phyloP scores from a whole-genome alignment of 2,888 invertebrate species.

The Cheilosia grossa region DNA sequence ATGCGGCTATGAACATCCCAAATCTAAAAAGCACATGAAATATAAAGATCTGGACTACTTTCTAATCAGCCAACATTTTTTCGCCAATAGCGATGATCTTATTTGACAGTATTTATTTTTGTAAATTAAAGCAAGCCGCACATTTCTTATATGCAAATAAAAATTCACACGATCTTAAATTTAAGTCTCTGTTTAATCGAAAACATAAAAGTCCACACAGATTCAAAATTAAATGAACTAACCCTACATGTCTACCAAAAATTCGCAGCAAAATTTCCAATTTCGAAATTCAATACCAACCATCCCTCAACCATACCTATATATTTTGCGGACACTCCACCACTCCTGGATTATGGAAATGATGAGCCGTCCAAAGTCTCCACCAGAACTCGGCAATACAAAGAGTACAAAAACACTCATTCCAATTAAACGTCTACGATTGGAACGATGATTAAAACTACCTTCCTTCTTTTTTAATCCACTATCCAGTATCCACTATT shows the following conservation, averaged over 20 bases:
- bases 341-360: conserved; percentile 32
- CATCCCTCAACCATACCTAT: conserved; percentile 27
- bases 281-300: conserved; percentile 47
- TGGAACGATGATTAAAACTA: conserved; percentile 15
- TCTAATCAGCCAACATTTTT: no score
- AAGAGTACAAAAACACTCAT: conserved; percentile 11
- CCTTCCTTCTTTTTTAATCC: not conserved
- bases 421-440: conserved; percentile 41
- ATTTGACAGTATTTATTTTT: no score
- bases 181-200: not conserved
- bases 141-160: no score
- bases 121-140: no score
- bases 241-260: conserved; percentile 47
- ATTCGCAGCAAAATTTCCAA: conserved; percentile 29
- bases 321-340: conserved; percentile 39
- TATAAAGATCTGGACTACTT: no score
- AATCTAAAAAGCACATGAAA: no score
- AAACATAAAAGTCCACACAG: not conserved
- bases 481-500: not conserved
- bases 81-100: no score
- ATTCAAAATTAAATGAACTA: not conserved
- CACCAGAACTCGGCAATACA: not conserved
- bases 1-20: no score
- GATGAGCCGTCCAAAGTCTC: conserved; percentile 29
- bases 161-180: not conserved